Evolutionary conservation across 1,140 invertebrate species (phyloP), one percentile per base, ranked within the genome.

Genomic region (Diachasma alloeum): DNA sequence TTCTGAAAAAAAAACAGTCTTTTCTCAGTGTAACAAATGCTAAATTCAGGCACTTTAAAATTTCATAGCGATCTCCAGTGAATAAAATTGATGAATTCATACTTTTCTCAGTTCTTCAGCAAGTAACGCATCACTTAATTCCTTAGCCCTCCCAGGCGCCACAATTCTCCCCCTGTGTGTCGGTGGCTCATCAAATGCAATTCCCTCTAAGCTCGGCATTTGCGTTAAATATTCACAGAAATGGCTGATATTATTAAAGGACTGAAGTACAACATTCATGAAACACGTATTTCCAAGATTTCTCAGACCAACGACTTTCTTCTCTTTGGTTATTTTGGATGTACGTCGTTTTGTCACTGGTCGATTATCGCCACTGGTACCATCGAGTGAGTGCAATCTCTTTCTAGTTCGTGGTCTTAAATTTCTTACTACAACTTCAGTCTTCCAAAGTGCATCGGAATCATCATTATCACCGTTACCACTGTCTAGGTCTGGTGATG

Each of bases 261-360:
- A 96, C 84, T 97, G 96, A 72, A 96, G 89, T 56, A 96, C 95
- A 73, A 95, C 94, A 90, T 96, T 96, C 95, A 97, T 97, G 87
- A 96, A 97, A 87, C 95, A 96, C 76, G 95, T 96, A 84, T 97
- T 97, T 77, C 95, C 95, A 85, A 96, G 90, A 90, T 97, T 97
- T 82, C 94, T 91, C 81, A 96, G 91, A 36, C 95, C 95, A 78
- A 95, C 93, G 66, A 94, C 92, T 88, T 93, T 93, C 82, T 93
- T 93, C 75, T 92, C 91, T 86, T 91, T 88, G 81, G 85, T 85
- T 84, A 85, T 81, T 81, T 87, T 87, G 24, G 88, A 84, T 74
- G 89, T 86, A 87, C 90, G 86, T 89, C 90, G 81, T 85, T 91
- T 88, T 17, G 83, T 79, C 66, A 87, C 83, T 37, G 89, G 85